Evolutionary conservation across 2,113 vertebrate genomes (phyloP), one percentile per base, ranked within the genome.

Genomic region (Rhea americana): DNA sequence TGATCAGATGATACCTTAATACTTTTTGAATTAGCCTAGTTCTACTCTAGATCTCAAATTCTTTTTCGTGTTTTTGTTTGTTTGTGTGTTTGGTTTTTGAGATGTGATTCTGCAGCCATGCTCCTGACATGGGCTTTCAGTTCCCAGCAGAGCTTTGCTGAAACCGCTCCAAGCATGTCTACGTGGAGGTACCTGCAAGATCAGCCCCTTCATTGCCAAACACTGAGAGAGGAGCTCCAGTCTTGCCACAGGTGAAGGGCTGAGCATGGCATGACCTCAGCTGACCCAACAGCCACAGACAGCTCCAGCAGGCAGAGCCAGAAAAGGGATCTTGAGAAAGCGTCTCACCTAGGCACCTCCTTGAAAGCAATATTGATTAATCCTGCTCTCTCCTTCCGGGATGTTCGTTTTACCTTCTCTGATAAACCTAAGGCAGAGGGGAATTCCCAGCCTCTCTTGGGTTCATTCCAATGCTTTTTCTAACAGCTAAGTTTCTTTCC

Each of bases 1-100:
- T 0, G 66, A 93, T n/a, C 28, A 56, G 53, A 43, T 43, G 75
- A 50, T 48, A 67, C 22, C 47, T 89, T 19, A 35, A 76, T 43
- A 43, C 37, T 78, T 89, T 91, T 56, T 11, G 72, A 90, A 88
- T 90, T 75, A 89, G 77, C 32, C 66, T 45, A 9, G 56, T 90
- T 89, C 56, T 90, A 32, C 43, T 93, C 81, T 68, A 39, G 14
- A 81, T 71, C 56, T 67, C n/a, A 4, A 1, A 32, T 80, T 24
- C 90, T 61, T 53, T 25, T 0, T 73, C 77, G 15, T 32, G 13
- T 9, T 5, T 56, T 82, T 14, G 13, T 26, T 32, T 47, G 8
- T 43, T 74, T 73, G 48, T 13, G 37, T 26, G 22, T 39, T 74
- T 78, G 2, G 6, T 47, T 88, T 91, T 24, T 55, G 65, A 81